These are phyloP conservation scores for Premnoplex brunnescens DNA, from an alignment of 2,797 vertebrate species.

Conservation along the genomic window DNA sequence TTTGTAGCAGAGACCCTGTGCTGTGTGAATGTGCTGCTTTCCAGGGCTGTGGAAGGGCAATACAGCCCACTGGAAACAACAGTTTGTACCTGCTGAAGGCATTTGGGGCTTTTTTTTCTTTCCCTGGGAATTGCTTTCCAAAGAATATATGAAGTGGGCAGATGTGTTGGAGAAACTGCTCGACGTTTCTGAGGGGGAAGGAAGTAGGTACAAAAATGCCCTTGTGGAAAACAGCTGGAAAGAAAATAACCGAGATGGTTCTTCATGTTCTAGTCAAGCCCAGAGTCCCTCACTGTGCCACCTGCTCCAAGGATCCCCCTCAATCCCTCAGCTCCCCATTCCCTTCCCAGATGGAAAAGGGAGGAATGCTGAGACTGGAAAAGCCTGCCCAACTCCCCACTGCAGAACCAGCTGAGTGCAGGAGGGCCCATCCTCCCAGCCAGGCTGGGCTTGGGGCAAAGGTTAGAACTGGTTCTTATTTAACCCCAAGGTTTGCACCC, in stretches of 20 bases:
- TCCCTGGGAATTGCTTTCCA: fast-evolving
- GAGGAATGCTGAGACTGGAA: fast-evolving
- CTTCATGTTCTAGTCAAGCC: not conserved
- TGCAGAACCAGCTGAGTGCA: not conserved
- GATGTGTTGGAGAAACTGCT: not conserved
- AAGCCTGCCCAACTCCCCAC: not conserved
- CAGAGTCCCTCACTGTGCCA: not conserved
- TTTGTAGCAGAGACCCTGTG: not conserved
- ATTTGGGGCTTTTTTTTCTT: not conserved
- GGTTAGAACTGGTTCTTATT: slow-evolving; percentile 36
- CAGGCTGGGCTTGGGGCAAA: not conserved
- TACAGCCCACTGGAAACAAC: not conserved
- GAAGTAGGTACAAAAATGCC: not conserved
- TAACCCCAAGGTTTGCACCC: not conserved
- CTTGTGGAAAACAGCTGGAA: not conserved
- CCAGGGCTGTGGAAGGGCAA: not conserved
- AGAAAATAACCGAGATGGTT: not conserved
- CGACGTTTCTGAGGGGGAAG: not conserved
- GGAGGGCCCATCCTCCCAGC: not conserved
- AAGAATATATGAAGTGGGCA: not conserved
- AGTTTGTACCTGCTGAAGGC: not conserved
- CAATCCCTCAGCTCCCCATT: not conserved
- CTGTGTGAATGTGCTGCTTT: not conserved
- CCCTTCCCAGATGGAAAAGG: not conserved
- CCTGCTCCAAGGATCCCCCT: not conserved